A percentile compares a stretch with the other conserved stretches of the same genome.
These are phyloP conservation scores for Drosophila pseudotalamancana DNA, from an alignment of 2,888 invertebrate genomes.

Conservation along the genomic window DNA sequence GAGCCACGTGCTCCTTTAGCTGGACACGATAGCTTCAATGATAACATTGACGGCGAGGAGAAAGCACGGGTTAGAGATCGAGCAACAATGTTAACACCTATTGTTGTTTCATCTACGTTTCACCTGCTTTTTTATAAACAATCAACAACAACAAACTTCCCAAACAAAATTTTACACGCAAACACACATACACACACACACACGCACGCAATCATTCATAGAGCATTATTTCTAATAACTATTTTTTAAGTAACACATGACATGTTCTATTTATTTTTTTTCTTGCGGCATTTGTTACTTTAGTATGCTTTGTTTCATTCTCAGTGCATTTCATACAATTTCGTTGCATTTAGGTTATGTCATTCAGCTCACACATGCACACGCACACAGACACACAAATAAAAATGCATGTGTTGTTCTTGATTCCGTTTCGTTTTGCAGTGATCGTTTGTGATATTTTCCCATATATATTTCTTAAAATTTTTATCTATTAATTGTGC, in stretches of 20 bases:
- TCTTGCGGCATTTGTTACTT: constrained; percentile 7
- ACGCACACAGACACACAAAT: constrained; percentile 8
- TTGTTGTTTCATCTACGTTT: constrained; percentile 65
- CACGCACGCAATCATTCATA: constrained; percentile 5
- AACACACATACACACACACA: constrained; percentile 13
- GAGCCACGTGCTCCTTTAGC: constrained; percentile 60
- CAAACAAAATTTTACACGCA: constrained; percentile 14
- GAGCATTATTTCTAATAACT: constrained; percentile 16
- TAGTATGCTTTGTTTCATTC: constrained; percentile 29
- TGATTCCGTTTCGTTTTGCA: constrained; percentile 48
- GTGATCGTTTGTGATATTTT: constrained; percentile 55
- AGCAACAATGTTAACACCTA: constrained; percentile 32
- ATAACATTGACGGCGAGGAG: constrained; percentile 50
- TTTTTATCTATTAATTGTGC: constrained; percentile 18
- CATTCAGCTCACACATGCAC: constrained; percentile 16
- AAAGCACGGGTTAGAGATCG: constrained; percentile 83
- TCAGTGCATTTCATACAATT: constrained; percentile 12
- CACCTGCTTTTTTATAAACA: constrained; percentile 59
- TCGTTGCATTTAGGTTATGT: constrained; percentile 15
- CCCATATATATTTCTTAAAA: constrained; percentile 11
- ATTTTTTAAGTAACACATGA: constrained; percentile 21
- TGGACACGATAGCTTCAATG: constrained; percentile 64
- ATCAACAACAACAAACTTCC: constrained; percentile 9
- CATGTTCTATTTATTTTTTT: constrained; percentile 7
- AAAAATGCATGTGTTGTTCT: constrained; percentile 39